These are phyloP conservation scores for Lochmaea crataegi DNA, from an alignment of 2,888 invertebrate species.

Conservation along the genomic window DNA sequence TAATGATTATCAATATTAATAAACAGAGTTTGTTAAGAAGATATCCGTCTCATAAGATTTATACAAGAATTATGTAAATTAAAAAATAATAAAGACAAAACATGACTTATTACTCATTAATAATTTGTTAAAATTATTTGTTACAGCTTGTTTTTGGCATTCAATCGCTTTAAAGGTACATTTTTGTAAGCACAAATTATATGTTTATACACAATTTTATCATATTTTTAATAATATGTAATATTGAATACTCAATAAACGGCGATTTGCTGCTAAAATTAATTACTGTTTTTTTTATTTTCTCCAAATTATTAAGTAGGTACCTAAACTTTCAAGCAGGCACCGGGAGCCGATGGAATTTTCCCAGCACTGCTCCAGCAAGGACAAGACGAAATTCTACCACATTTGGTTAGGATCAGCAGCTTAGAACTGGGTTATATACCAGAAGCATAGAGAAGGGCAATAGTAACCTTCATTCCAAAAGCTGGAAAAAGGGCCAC, in stretches of 20 bases:
- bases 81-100: slow-evolving; percentile 38
- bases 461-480: no score
- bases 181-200: slow-evolving; percentile 64
- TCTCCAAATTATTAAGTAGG: not conserved
- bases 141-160: slow-evolving; percentile 52
- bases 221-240: slow-evolving; percentile 65
- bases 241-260: slow-evolving; percentile 51
- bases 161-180: slow-evolving; percentile 58
- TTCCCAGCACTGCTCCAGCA: no score
- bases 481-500: no score
- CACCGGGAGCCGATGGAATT: no score
- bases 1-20: slow-evolving; percentile 27
- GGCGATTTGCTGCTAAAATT: slow-evolving; percentile 31
- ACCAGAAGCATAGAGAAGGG: no score
- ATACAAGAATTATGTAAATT: slow-evolving; percentile 37
- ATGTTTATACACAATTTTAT: slow-evolving; percentile 66
- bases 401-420: no score
- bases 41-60: slow-evolving; percentile 47
- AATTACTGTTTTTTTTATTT: not conserved
- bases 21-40: slow-evolving; percentile 43
- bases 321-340: no score
- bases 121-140: slow-evolving; percentile 52
- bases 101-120: slow-evolving; percentile 42
- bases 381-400: no score
- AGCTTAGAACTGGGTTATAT: no score